Evolutionary conservation across 2,797 vertebrate species (phyloP).

Genomic region (Artibeus lituratus): DNA sequence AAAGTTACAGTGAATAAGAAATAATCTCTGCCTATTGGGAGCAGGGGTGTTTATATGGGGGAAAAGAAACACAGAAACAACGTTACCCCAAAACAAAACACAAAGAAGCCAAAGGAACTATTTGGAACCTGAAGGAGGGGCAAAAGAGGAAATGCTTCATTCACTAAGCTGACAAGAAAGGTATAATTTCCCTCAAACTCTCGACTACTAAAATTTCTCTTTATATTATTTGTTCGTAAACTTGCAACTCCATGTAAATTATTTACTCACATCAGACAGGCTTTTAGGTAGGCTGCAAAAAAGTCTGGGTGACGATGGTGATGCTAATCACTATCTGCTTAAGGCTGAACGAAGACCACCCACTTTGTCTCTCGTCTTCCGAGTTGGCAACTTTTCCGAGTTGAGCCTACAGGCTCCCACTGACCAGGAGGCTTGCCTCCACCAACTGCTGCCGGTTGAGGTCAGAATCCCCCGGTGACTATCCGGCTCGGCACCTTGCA

Average conservation of each 20-base stretch:
- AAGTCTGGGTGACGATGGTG: slow-evolving; percentile 26
- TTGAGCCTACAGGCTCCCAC: background rate
- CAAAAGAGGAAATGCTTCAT: background rate
- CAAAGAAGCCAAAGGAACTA: background rate
- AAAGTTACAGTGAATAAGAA: slow-evolving; percentile 15
- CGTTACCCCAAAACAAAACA: background rate
- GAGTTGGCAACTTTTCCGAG: background rate
- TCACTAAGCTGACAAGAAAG: background rate
- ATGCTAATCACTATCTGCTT: background rate
- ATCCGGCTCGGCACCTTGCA: background rate
- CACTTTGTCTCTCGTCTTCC: background rate
- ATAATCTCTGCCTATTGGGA: background rate
- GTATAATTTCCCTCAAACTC: background rate
- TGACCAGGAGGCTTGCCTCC: background rate
- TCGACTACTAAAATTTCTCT: background rate
- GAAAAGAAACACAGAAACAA: background rate
- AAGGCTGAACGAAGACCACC: background rate
- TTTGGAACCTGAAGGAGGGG: background rate
- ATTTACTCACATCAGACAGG: background rate
- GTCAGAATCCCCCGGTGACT: background rate
- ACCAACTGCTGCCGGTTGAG: background rate
- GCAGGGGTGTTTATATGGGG: background rate
- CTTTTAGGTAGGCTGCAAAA: slow-evolving; percentile 26
- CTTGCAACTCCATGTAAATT: background rate
- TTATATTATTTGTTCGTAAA: background rate